These are phyloP conservation scores for Antheraea yamamai DNA, from an alignment of 2,888 invertebrate species.

Conservation along the genomic window DNA sequence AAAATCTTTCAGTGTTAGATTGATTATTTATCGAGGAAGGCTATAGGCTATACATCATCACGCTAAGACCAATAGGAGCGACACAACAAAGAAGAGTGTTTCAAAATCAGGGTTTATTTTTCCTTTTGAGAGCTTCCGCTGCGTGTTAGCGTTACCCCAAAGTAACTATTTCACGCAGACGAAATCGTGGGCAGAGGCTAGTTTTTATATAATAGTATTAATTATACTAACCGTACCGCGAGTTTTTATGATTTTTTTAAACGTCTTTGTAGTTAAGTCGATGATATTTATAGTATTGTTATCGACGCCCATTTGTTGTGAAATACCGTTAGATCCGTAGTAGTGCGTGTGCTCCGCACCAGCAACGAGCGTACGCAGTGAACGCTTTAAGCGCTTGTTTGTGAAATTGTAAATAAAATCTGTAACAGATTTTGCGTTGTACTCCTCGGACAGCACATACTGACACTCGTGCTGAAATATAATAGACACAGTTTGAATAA, in stretches of 20 bases:
- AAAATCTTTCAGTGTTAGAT: no score
- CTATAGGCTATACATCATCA: no score
- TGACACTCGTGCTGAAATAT: conserved; percentile 85
- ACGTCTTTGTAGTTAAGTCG: conserved; percentile 86
- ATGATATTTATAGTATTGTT: conserved; percentile 74
- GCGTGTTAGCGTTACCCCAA: no score
- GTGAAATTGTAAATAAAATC: conserved; percentile 82
- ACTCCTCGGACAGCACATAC: conserved; percentile 81
- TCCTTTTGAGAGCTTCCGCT: no score
- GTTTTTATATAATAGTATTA: neutral
- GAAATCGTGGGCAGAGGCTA: no score
- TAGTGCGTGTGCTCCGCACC: conserved; percentile 70
- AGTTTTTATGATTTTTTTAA: conserved; percentile 83
- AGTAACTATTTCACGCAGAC: no score
- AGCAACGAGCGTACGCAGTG: conserved; percentile 62
- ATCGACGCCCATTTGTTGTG: conserved; percentile 38
- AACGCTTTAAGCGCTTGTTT: conserved; percentile 57
- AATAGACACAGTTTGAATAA: neutral
- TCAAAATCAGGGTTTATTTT: no score
- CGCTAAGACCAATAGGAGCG: no score
- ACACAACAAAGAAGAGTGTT: no score
- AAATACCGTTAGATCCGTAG: conserved; percentile 54
- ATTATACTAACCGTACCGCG: conserved; percentile 78
- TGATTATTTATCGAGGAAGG: no score
- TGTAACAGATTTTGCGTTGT: conserved; percentile 73